Percentiles rank a stretch among this genome's conserved stretches.
Evolutionary conservation across 2,888 invertebrate genomes (phyloP).

Genomic region (Apamea anceps): DNA sequence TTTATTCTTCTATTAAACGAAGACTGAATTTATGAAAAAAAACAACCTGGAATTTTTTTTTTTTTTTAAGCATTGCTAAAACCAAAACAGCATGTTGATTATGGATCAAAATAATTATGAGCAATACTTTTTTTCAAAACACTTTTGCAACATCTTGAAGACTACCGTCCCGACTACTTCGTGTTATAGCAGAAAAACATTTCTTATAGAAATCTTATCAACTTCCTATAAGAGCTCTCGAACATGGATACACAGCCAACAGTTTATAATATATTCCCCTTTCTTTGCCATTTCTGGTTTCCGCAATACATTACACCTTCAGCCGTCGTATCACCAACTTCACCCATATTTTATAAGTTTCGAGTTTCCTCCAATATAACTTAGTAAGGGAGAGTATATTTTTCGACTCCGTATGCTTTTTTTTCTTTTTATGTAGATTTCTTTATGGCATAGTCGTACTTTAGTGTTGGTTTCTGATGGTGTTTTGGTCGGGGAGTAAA

Average conservation of each 20-base stretch:
- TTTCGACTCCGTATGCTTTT: constrained; percentile 49
- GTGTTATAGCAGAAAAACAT: not conserved
- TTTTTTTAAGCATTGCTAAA: not conserved
- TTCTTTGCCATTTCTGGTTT: constrained; percentile 58
- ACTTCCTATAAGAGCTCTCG: not conserved
- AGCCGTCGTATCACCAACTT: constrained; percentile 66
- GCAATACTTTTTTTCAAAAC: not conserved
- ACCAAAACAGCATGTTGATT: too few species aligned
- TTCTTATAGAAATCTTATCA: constrained; percentile 10
- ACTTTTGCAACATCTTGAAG: not conserved
- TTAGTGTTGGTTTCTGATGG: constrained; percentile 14
- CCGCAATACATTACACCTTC: constrained; percentile 65
- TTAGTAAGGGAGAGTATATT: constrained; percentile 62
- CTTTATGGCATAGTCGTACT: constrained; percentile 40
- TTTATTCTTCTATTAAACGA: not conserved
- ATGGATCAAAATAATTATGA: not conserved
- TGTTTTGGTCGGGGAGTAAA: not conserved
- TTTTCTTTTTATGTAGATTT: constrained; percentile 49
- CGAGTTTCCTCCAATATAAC: constrained; percentile 66
- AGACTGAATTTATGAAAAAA: not conserved
- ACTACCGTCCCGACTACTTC: not conserved
- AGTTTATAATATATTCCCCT: constrained; percentile 57
- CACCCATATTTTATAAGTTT: constrained; percentile 69
- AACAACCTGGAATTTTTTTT: not conserved
- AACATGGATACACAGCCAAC: constrained; percentile 31